A percentile compares a stretch with the other conserved stretches of the same genome.
Evolutionary conservation across 2,888 invertebrate genomes (phyloP).

Genomic region (Leucophora obtusa): DNA sequence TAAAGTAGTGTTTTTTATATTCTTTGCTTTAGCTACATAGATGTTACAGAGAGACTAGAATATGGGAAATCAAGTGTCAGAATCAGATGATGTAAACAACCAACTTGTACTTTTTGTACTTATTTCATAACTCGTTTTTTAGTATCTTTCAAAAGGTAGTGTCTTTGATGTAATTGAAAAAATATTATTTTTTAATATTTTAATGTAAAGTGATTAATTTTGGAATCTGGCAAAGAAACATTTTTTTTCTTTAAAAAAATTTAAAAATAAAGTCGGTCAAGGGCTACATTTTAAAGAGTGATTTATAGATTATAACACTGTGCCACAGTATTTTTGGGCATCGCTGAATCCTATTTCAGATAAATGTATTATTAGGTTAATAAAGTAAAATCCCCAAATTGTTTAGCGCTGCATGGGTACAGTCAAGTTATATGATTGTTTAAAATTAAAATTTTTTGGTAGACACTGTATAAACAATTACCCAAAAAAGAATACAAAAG

Average conservation of each 20-base stretch:
- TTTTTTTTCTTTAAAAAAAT: background rate
- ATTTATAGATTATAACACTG: too few relatives aligned
- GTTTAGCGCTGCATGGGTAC: too few relatives aligned
- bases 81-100: slow-evolving; percentile 32
- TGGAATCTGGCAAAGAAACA: background rate
- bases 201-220: background rate
- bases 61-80: slow-evolving; percentile 48
- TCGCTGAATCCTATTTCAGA: too few relatives aligned
- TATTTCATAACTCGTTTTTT: slow-evolving; percentile 21
- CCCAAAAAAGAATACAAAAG: too few relatives aligned
- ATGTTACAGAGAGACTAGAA: slow-evolving; percentile 9
- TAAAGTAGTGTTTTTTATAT: slow-evolving; percentile 7
- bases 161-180: background rate
- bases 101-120: slow-evolving; percentile 21
- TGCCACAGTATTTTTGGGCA: too few relatives aligned
- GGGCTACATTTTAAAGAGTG: background rate
- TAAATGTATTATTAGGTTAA: too few relatives aligned
- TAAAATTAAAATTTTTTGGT: too few relatives aligned
- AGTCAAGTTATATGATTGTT: too few relatives aligned
- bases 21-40: slow-evolving; percentile 30
- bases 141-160: background rate
- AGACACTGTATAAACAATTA: too few relatives aligned
- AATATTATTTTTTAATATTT: background rate
- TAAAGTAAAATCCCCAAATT: too few relatives aligned
- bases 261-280: background rate